phyloP scores from a whole-genome alignment of 2,797 vertebrate species.

The Pangasius mekongensis region DNA sequence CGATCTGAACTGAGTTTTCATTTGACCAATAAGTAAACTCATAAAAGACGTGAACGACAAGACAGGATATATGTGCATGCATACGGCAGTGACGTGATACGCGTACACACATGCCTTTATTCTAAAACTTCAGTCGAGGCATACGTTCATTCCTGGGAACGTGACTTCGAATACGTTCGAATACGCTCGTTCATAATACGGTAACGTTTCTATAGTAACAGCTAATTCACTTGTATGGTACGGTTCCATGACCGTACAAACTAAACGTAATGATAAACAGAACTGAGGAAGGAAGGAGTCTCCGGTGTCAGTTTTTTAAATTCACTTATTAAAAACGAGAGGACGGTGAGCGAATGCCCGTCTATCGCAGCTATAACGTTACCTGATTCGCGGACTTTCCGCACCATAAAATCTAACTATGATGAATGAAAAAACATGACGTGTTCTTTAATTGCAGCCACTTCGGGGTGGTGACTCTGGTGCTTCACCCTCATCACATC shows the following conservation, averaged over 20 bases:
- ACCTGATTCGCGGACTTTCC: neutral
- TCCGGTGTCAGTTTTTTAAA: neutral
- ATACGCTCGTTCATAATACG: neutral
- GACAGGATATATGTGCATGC: neutral
- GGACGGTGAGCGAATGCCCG: too few relatives aligned
- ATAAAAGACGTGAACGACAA: neutral
- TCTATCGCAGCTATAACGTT: neutral
- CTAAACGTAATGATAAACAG: neutral
- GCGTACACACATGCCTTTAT: too few relatives aligned
- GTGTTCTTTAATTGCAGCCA: neutral
- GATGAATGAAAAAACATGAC: neutral
- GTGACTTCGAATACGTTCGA: too few relatives aligned
- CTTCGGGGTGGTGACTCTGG: neutral
- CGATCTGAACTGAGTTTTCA: neutral
- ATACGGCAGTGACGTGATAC: neutral
- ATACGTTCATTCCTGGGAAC: too few relatives aligned
- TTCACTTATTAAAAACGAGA: too few relatives aligned
- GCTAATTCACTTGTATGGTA: neutral
- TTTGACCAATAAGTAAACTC: neutral
- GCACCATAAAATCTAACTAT: neutral
- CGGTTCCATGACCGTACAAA: neutral
- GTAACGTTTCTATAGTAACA: neutral
- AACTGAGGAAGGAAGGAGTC: neutral
- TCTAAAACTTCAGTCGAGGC: too few relatives aligned
- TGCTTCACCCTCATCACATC: neutral